A percentile compares a stretch with the other conserved stretches of the same genome.
Evolutionary conservation across 2,113 vertebrate genomes (phyloP).

Genomic region (Ursus arctos): DNA sequence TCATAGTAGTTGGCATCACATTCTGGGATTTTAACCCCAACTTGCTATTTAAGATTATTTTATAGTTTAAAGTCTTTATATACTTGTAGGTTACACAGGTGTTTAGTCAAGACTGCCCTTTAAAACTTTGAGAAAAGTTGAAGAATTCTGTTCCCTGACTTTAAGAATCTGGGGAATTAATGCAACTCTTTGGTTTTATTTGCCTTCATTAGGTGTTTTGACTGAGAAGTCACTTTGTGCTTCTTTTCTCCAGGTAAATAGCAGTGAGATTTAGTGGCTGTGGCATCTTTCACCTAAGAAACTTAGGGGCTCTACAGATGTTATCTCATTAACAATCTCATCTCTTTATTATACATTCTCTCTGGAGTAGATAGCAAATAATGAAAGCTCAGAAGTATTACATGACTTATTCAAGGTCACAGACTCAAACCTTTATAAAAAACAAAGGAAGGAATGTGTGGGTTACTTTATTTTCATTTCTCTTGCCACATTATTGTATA

Average conservation of each 20-base stretch:
- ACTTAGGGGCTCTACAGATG: neutral
- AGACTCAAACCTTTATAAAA: neutral
- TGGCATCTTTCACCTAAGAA: neutral
- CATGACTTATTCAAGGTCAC: neutral
- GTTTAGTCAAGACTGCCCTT: neutral
- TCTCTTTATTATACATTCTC: neutral
- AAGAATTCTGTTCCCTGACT: neutral
- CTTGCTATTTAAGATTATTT: neutral
- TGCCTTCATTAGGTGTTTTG: neutral
- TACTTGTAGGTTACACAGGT: neutral
- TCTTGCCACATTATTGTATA: neutral
- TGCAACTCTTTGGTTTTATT: neutral
- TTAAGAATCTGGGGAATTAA: neutral
- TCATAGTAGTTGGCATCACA: neutral
- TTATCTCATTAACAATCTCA: neutral
- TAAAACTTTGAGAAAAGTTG: neutral
- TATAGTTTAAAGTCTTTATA: neutral
- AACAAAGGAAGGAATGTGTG: neutral
- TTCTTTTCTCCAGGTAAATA: neutral
- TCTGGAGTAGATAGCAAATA: neutral
- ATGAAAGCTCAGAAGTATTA: neutral
- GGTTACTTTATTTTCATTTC: slow-evolving; percentile 31
- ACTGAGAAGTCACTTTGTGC: neutral
- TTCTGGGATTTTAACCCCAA: neutral
- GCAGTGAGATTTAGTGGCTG: neutral